These are phyloP conservation scores for Chaetodon auriga DNA, from an alignment of 2,113 vertebrate genomes.

Conservation along the genomic window DNA sequence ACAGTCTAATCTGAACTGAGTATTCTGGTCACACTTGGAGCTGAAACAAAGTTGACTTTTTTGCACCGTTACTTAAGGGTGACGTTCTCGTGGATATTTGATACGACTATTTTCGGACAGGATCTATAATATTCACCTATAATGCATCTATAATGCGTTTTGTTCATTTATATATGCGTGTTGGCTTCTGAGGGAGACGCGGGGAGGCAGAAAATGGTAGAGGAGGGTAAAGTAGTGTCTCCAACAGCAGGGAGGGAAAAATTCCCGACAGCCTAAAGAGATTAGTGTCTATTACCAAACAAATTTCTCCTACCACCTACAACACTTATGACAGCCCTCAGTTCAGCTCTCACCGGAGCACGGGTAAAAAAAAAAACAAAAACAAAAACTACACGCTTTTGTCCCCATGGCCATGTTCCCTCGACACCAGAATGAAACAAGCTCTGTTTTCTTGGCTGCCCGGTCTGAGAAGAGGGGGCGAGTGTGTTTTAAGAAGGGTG, in stretches of 20 bases:
- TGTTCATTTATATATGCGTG: constrained; percentile 8
- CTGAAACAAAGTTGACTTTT: constrained; percentile 51
- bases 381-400: constrained; percentile 59
- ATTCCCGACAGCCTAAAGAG: constrained; percentile 62
- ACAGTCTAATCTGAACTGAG: constrained; percentile 62
- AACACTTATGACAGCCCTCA: constrained; percentile 66
- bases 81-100: constrained; percentile 44
- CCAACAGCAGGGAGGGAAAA: constrained; percentile 38
- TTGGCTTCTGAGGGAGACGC: constrained; percentile 19
- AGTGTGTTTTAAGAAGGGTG: constrained; percentile 77
- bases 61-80: not conserved
- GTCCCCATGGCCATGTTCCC: constrained; percentile 53
- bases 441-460: constrained; percentile 69
- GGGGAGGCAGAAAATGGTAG: constrained; percentile 2
- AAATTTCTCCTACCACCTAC: constrained; percentile 75
- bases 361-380: not conserved
- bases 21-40: constrained; percentile 68
- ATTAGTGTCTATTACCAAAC: constrained; percentile 80
- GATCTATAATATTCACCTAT: constrained; percentile 31
- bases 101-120: constrained; percentile 21
- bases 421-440: constrained; percentile 64
- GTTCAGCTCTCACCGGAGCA: constrained; percentile 57
- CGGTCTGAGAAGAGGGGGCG: constrained; percentile 52
- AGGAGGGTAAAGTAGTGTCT: constrained; percentile 14
- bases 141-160: constrained; percentile 33